phyloP scores from a whole-genome alignment of 1,140 invertebrate species.

The Chymomyza costata region DNA sequence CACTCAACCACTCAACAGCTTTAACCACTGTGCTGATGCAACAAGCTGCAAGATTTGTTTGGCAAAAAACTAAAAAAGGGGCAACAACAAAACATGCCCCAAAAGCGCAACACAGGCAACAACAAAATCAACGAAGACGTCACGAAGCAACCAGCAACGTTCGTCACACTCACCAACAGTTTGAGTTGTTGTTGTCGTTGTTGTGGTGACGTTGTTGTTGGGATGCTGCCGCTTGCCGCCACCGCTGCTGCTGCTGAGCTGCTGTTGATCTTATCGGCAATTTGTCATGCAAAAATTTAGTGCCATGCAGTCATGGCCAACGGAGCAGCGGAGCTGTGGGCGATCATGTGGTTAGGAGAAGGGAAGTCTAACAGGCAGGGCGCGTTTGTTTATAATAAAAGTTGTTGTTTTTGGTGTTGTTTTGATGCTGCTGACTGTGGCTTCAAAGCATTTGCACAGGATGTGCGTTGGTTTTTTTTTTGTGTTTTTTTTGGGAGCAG shows the following conservation, averaged over 20 bases:
- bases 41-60: conserved; percentile 22
- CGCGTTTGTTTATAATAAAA: conserved; percentile 60
- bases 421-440: conserved; percentile 28
- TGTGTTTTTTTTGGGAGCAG: background rate
- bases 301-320: conserved; percentile 32
- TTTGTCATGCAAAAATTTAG: conserved; percentile 73
- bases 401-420: conserved; percentile 38
- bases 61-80: conserved; percentile 19
- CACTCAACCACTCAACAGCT: too few relatives aligned
- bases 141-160: conserved; percentile 36
- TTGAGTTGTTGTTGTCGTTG: conserved; percentile 27
- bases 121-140: conserved; percentile 37
- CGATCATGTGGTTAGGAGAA: background rate
- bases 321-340: background rate
- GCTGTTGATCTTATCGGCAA: conserved; percentile 66
- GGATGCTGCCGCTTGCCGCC: conserved; percentile 8
- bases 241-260: conserved; percentile 47
- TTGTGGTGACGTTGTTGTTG: background rate
- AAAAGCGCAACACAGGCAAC: conserved; percentile 42
- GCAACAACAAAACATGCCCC: conserved; percentile 41
- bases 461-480: conserved; percentile 49
- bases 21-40: conserved; percentile 29
- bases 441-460: conserved; percentile 61
- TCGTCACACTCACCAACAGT: conserved; percentile 46
- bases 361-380: conserved; percentile 15